Evolutionary conservation across 2,888 invertebrate genomes (phyloP), one percentile per base, ranked within the genome.

Genomic region (Patella ulyssiponensis): DNA sequence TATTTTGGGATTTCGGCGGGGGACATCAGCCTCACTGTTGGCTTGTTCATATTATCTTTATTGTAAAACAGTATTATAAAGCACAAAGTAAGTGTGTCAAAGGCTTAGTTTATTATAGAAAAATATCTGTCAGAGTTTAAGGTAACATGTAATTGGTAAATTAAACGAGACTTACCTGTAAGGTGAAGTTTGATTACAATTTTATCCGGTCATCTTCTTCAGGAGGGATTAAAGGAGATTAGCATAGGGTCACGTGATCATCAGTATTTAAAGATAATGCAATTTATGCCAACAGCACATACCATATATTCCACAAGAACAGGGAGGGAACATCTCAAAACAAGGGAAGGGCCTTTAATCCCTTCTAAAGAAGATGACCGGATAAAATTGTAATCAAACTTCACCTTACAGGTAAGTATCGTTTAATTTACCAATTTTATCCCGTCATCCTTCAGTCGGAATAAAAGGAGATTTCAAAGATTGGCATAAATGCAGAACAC

Each of bases 341-440:
- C 58, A n/a, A 58, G 58, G 58, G 58, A n/a, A 58, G 58, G 58
- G 58, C 58, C 17, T 58, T 17, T 58, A 58, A 58, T 58, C 58
- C 58, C 58, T 58, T 20, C 58, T 15, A 20, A 58, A 58, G 58
- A 58, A 58, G 58, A 58, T 58, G 58, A 58, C 58, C 11, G 20
- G 58, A 58, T 58, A 58, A 58, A 58, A 58, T 58, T 58, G n/a
- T 15, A 58, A 58, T 58, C 58, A 58, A 58, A 58, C 15, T 58
- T 15, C 58, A 58, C 58, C 58, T 58, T 58, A 12, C 58, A 58
- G 7, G 58, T 58, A 58, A 58, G 1, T 58, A 11, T 58, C 58
- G n/a, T 58, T 58, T 58, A 58, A 58, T 58, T 11, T 58, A 17
- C n/a, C 58, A 58, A 11, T 58, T 58, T 58, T 58, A 58, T 58